Evolutionary conservation across 2,113 vertebrate species (phyloP).

Genomic region (Mirza zaza): DNA sequence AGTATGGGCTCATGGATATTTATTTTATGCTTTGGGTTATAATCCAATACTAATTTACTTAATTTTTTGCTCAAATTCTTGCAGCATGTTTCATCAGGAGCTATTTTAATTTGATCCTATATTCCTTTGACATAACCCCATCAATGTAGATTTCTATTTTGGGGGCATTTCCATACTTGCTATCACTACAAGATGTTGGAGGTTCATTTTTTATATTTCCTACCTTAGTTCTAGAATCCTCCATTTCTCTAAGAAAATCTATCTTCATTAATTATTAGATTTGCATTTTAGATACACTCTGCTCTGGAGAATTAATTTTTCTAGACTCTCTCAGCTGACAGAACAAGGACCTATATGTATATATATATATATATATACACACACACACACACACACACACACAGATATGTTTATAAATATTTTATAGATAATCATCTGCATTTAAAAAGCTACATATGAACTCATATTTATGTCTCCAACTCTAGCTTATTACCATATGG

Average conservation of each 20-base stretch:
- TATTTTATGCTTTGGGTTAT: neutral
- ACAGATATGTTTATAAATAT: neutral
- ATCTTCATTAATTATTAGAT: neutral
- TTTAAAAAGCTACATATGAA: neutral
- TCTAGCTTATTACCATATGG: neutral
- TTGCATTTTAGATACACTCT: neutral
- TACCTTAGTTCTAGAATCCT: neutral
- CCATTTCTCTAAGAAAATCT: neutral
- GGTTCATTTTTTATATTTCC: neutral
- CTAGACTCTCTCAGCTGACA: neutral
- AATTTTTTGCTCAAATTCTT: neutral
- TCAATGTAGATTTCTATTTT: neutral
- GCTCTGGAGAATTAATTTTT: neutral
- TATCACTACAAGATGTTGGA: neutral
- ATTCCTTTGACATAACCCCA: neutral
- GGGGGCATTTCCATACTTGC: neutral
- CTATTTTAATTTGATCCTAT: neutral
- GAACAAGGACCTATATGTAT: neutral
- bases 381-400: neutral
- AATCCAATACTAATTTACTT: neutral
- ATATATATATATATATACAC: too few relatives aligned
- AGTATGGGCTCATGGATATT: neutral
- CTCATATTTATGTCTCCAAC: neutral
- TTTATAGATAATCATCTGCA: neutral
- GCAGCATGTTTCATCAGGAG: neutral